These are phyloP conservation scores for Nanorana parkeri DNA, from an alignment of 2,113 vertebrate genomes.

Conservation along the genomic window DNA sequence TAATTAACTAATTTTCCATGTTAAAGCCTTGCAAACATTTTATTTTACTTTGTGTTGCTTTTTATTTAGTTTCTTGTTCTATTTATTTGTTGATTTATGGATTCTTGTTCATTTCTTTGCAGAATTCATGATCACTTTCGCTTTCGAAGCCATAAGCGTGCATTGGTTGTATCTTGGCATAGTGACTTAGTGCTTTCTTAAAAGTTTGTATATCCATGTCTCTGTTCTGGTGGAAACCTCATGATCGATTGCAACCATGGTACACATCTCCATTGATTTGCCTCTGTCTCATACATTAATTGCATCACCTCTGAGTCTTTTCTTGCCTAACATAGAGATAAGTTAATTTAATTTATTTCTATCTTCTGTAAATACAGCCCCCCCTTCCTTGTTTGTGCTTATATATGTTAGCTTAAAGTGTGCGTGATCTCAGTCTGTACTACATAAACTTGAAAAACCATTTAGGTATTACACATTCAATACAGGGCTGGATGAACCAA, in stretches of 20 bases:
- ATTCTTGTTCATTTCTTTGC: conserved; percentile 63
- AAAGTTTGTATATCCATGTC: conserved; percentile 70
- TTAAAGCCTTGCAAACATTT: conserved; percentile 42
- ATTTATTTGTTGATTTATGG: conserved; percentile 61
- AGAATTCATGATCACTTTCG: conserved; percentile 74
- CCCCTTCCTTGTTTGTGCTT: not conserved
- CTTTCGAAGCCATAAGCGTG: conserved; percentile 75
- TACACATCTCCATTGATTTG: conserved; percentile 78
- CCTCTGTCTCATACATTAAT: conserved; percentile 72
- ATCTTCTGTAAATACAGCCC: not conserved
- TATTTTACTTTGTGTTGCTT: conserved; percentile 63
- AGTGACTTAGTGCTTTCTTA: conserved; percentile 73
- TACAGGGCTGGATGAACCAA: no score
- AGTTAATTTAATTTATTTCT: conserved; percentile 2
- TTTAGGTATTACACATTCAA: not conserved
- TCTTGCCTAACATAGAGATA: not conserved
- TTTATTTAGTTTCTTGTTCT: conserved; percentile 67
- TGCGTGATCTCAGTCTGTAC: not conserved
- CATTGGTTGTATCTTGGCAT: conserved; percentile 77
- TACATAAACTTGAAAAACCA: not conserved
- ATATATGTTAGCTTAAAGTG: not conserved
- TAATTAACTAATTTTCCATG: conserved; percentile 58
- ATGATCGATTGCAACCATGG: conserved; percentile 72
- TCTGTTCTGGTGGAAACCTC: conserved; percentile 76
- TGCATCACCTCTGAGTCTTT: conserved; percentile 31